Base-by-base conservation (phyloP, 64 coral and sea anemone genomes). In the Catalaphyllia jardinei region DNA sequence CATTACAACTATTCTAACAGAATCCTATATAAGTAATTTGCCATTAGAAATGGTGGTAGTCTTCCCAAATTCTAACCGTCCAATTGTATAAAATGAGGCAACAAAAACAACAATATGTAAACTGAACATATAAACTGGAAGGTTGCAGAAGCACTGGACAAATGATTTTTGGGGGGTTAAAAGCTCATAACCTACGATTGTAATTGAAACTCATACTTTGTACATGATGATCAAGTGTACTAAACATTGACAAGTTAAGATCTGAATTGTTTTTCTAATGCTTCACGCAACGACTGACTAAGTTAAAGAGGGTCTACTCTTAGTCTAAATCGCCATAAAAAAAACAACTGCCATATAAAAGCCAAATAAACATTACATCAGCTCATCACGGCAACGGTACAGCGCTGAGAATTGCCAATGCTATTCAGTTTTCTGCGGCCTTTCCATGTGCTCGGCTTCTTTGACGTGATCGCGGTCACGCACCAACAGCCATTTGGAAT, bases 121-220 rank as follows among this genome's bases (percentile, higher is more conserved):
- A 72, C 67, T 72, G n/a, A 72, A 72, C 67, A 72, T 72, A 25
- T 72, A 29, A 72, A 72, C 67, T 72, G 67, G 67, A 72, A 72
- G 67, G 67, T 72, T 72, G 67, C 25, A 72, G 22, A 72, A 72
- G 67, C 25, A 72, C 67, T 72, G 25, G 67, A 72, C 67, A 72
- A 25, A 72, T 72, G 67, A 72, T 28, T 72, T 12, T 72, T 72
- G 30, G 22, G 67, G 12, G 24, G 22, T 35, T 28, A 72, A 28
- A 72, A 72, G 27, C 5, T 29, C 27, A 54, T 54, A 54, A 54
- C 13, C 13, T 54, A 1, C 7, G 52, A 54, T 54, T 54, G 52
- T 54, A 54, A 54, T 5, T 54, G 52, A 54, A 54, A 54, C 52
- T 54, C 30, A 72, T 11, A 12, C 22, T 28, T 72, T 72, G 67